Evolutionary conservation across 2,113 vertebrate genomes (phyloP).

Genomic region (Zosterops pallidus): DNA sequence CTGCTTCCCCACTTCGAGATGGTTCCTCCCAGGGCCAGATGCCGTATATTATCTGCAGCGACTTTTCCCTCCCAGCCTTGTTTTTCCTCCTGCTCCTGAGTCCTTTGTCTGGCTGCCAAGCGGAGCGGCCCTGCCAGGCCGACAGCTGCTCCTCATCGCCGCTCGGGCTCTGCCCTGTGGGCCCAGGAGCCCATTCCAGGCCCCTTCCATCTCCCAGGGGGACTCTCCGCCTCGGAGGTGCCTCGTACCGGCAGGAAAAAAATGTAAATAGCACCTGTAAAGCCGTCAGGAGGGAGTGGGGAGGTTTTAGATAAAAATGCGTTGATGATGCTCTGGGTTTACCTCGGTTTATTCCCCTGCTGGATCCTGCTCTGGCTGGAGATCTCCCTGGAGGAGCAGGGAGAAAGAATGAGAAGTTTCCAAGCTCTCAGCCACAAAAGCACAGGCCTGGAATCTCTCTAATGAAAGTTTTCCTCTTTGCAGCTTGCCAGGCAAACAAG

Average conservation of each 20-base stretch:
- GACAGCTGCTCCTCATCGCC: constrained; percentile 48
- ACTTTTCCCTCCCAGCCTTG: constrained; percentile 57
- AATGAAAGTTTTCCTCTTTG: constrained; percentile 48
- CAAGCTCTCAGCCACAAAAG: constrained; percentile 45
- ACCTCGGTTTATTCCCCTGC: neutral
- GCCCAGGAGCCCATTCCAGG: constrained; percentile 5
- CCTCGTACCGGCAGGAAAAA: neutral
- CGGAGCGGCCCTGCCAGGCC: constrained; percentile 51
- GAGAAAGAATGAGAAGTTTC: constrained; percentile 31
- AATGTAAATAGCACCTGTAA: neutral
- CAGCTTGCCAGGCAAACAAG: constrained; percentile 46
- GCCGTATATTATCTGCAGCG: constrained; percentile 25
- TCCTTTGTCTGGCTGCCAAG: constrained; percentile 63
- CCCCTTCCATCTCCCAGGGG: constrained; percentile 31
- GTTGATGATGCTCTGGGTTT: neutral
- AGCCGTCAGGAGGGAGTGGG: neutral
- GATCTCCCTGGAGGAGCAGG: constrained; percentile 32
- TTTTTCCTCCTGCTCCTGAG: constrained; percentile 59
- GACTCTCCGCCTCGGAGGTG: neutral
- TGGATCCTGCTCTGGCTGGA: neutral
- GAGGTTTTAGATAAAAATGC: neutral
- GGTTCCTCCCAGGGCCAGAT: constrained; percentile 64
- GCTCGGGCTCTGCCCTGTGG: constrained; percentile 28
- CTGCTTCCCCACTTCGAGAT: neutral
- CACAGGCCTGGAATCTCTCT: constrained; percentile 37